Evolutionary conservation across 2,888 invertebrate species (phyloP).

Genomic region (Abrostola tripartita): DNA sequence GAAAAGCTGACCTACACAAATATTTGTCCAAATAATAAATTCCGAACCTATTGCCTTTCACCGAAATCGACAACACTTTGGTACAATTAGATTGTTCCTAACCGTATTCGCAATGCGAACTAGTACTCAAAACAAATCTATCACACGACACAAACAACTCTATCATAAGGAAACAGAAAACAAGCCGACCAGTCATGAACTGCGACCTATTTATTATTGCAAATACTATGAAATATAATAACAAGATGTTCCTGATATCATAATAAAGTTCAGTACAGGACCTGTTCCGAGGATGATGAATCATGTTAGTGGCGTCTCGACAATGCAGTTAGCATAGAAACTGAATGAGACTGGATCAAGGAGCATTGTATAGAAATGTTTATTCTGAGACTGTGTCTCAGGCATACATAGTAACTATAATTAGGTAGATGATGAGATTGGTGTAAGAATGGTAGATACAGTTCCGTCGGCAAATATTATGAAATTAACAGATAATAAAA

Average conservation of each 20-base stretch:
- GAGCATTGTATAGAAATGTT: slow-evolving; percentile 6
- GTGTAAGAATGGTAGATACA: not conserved
- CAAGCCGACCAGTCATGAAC: not conserved
- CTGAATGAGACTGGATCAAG: slow-evolving; percentile 6
- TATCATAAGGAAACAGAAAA: slow-evolving; percentile 3
- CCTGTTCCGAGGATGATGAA: slow-evolving; percentile 12
- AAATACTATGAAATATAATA: slow-evolving; percentile 24
- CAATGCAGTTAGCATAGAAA: slow-evolving; percentile 25
- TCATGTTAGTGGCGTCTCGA: slow-evolving; percentile 31
- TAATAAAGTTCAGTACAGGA: slow-evolving; percentile 15
- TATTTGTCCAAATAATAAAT: too few species aligned
- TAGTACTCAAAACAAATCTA: not conserved
- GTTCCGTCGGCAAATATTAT: too few species aligned
- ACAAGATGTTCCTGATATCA: slow-evolving; percentile 21
- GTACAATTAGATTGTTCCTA: too few species aligned
- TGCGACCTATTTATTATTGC: slow-evolving; percentile 6
- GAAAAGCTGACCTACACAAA: too few species aligned
- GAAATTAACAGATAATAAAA: too few species aligned
- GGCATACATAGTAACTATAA: not conserved
- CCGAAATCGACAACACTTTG: too few species aligned
- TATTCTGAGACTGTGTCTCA: slow-evolving; percentile 1
- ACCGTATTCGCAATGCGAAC: not conserved
- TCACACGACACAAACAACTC: not conserved
- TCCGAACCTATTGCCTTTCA: too few species aligned
- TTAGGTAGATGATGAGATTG: not conserved